Base-by-base conservation (phyloP, 2,888 invertebrate species). In the Agrilus cyanescens region DNA sequence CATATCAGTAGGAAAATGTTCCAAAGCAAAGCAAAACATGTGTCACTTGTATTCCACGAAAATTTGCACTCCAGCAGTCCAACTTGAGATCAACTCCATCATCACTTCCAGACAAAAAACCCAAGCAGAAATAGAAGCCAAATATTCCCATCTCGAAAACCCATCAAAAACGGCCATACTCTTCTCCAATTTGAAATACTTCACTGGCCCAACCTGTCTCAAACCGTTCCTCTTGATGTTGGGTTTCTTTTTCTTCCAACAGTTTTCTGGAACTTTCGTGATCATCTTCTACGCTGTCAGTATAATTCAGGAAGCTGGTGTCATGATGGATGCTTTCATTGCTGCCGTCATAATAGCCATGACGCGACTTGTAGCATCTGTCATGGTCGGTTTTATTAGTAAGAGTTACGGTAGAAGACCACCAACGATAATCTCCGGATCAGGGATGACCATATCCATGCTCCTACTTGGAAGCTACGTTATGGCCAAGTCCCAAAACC, bases 361-460 rank as follows among this genome's bases (percentile, higher is more conserved):
- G 1, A 68, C 71, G 1, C 63, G 76, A 37, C 53, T 74, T 0
- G 7, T 66, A 0, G 67, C 69, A 0, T 67, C 72, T 1, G 45
- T 71, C 10, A 38, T 68, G 12, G 65, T 71, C 0, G 66, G 70
- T n/a, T 61, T 58, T 8, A 52, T 69, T 2, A 73, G 74, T 3
- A 74, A 74, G 40, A 65, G 62, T 36, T 71, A 68, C 34, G 82
- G 82, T 0, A 61, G 80, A 37, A 59, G 76, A 37, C 65, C 71
- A 2, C 67, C 80, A 1, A 70, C 80, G 1, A 62, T 78, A 4
- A 46, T 72, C 30, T 79, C 78, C 1, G 78, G 80, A 1, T 46
- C 63, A 0, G 69, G 74, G 0, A 76, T 76, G 69, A 63, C 69
- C 0, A n/a, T 71, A 1, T 71, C 70, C 42, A 73, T 78, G 70